Evolutionary conservation across 2,797 vertebrate genomes (phyloP).

Genomic region (Chiroxiphia lanceolata): DNA sequence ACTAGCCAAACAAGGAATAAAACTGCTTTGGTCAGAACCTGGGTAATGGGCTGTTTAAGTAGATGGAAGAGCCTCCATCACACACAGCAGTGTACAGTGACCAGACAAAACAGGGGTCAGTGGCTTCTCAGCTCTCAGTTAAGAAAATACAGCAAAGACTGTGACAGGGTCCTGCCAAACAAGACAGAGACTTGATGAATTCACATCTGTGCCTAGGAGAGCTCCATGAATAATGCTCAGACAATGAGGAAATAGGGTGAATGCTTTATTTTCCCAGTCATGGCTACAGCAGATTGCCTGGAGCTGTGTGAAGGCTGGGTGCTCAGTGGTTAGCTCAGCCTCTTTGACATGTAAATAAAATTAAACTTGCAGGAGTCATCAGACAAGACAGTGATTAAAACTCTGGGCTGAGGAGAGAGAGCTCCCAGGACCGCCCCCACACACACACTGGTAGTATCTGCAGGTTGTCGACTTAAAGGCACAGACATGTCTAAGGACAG

Average conservation of each 20-base stretch:
- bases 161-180: neutral
- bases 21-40: neutral
- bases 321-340: constrained; percentile 46
- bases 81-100: neutral
- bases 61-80: neutral
- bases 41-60: neutral
- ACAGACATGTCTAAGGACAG: neutral
- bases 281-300: neutral
- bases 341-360: constrained; percentile 44
- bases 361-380: constrained; percentile 41
- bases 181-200: neutral
- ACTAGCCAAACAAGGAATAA: neutral
- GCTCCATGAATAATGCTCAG: constrained; percentile 19
- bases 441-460: neutral
- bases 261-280: constrained; percentile 1
- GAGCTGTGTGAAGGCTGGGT: constrained; percentile 4
- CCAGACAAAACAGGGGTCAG: neutral
- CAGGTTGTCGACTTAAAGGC: neutral
- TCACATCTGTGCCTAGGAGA: neutral
- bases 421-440: neutral
- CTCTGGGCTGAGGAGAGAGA: neutral
- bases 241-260: neutral
- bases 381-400: constrained; percentile 37
- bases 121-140: neutral
- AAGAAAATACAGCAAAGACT: neutral